These are phyloP conservation scores for Cosmia pyralina DNA, from an alignment of 2,888 invertebrate species.

Conservation along the genomic window DNA sequence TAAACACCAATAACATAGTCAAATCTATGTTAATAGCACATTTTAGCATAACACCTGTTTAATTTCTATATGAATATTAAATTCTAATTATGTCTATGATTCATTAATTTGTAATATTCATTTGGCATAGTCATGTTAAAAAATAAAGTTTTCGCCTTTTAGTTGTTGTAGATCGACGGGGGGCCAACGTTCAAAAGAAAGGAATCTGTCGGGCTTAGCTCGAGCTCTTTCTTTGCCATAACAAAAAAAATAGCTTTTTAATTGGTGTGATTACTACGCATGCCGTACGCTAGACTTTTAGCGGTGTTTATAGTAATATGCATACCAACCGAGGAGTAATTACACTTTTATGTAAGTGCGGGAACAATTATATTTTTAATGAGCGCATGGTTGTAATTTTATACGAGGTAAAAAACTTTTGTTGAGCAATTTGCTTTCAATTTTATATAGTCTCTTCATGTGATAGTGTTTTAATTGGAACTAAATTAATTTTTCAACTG, in stretches of 20 bases:
- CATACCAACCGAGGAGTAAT: constrained; percentile 18
- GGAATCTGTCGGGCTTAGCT: constrained; percentile 8
- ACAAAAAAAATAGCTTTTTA: constrained; percentile 38
- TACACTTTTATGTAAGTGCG: constrained; percentile 21
- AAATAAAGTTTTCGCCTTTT: constrained; percentile 52
- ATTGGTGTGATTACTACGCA: constrained; percentile 26
- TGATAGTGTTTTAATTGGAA: constrained; percentile 10
- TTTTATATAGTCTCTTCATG: neutral
- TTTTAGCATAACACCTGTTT: constrained; percentile 68
- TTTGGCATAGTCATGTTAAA: constrained; percentile 64
- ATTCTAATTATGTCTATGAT: constrained; percentile 68
- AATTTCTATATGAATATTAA: constrained; percentile 60
- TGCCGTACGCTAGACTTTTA: constrained; percentile 19
- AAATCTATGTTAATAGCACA: constrained; percentile 58
- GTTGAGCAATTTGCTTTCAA: neutral
- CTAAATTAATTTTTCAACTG: neutral
- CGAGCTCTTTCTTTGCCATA: constrained; percentile 12
- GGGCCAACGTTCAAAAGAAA: constrained; percentile 45
- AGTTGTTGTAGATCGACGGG: constrained; percentile 54
- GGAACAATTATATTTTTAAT: constrained; percentile 33
- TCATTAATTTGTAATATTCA: constrained; percentile 73
- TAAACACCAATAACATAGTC: constrained; percentile 43
- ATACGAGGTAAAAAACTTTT: neutral
- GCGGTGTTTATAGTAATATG: constrained; percentile 25
- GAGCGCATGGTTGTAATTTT: constrained; percentile 15